Percentiles rank a stretch among this genome's conserved stretches.
These are phyloP conservation scores for Apteryx owenii DNA, from an alignment of 2,113 vertebrate genomes.

Conservation along the genomic window DNA sequence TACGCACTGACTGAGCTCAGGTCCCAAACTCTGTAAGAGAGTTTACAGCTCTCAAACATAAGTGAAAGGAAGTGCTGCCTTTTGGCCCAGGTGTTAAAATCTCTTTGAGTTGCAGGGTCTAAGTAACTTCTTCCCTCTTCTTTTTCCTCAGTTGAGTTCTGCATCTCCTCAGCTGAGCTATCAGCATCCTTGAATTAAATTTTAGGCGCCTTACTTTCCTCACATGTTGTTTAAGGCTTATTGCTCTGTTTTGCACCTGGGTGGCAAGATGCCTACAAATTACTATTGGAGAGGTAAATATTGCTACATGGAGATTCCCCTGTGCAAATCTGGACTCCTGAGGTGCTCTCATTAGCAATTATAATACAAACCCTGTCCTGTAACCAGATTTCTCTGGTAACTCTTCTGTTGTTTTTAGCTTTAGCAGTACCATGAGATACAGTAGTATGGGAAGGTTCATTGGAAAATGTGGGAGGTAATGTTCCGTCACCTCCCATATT, in stretches of 20 bases:
- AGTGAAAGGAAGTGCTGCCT: background rate
- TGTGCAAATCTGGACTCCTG: background rate
- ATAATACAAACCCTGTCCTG: background rate
- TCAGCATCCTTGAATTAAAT: background rate
- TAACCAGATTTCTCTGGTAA: background rate
- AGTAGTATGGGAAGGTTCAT: background rate
- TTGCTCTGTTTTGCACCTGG: background rate
- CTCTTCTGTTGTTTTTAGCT: background rate
- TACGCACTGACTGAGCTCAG: background rate
- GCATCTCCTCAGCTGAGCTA: background rate
- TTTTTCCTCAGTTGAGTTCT: background rate
- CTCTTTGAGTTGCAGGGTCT: background rate
- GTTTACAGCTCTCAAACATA: background rate
- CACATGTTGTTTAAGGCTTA: rapidly evolving
- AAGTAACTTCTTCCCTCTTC: background rate
- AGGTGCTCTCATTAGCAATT: background rate
- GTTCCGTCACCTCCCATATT: constrained; percentile 25
- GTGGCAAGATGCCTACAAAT: background rate
- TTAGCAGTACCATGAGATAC: background rate
- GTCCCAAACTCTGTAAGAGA: background rate
- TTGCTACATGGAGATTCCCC: background rate
- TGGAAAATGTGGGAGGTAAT: constrained; percentile 1
- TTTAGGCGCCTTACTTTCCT: background rate
- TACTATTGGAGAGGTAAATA: background rate
- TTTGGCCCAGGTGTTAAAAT: background rate